Conservation (phyloP, 2,888 invertebrate genomes). For the Drosophila pegasa region DNA sequence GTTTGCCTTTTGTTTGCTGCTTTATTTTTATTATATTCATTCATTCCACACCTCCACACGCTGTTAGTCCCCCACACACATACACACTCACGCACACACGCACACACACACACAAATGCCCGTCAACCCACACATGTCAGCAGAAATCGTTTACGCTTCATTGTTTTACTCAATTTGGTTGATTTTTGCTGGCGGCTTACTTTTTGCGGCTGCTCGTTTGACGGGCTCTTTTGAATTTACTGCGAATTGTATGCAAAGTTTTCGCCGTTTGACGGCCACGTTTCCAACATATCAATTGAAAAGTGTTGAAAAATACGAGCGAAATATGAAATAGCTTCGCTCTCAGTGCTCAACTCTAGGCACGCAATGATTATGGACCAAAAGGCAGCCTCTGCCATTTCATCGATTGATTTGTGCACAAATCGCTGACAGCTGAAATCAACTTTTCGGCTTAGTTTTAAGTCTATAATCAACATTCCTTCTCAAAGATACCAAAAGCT, state of each 20-base stretch:
- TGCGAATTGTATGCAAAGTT: slow-evolving; percentile 41
- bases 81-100: not conserved
- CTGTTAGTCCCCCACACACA: not conserved
- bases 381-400: slow-evolving; percentile 45
- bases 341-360: slow-evolving; percentile 40
- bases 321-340: slow-evolving; percentile 48
- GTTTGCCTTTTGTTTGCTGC: slow-evolving; percentile 70
- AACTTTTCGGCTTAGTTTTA: slow-evolving; percentile 43
- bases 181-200: slow-evolving; percentile 52
- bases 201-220: slow-evolving; percentile 38
- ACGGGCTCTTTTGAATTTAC: slow-evolving; percentile 40
- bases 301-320: slow-evolving; percentile 22
- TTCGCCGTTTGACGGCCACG: slow-evolving; percentile 29
- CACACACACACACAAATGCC: too few relatives aligned
- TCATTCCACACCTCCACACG: slow-evolving; percentile 5
- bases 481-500: slow-evolving; percentile 13
- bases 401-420: slow-evolving; percentile 22
- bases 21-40: slow-evolving; percentile 64
- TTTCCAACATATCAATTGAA: slow-evolving; percentile 58
- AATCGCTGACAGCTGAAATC: slow-evolving; percentile 2
- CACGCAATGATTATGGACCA: slow-evolving; percentile 52
- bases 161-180: slow-evolving; percentile 76
- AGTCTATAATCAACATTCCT: slow-evolving; percentile 62
- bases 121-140: slow-evolving; percentile 61
- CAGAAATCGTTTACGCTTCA: slow-evolving; percentile 79